A percentile compares a stretch with the other conserved stretches of the same genome.
Conservation (phyloP, 1,140 invertebrate species). For the Procambarus virginalis region DNA sequence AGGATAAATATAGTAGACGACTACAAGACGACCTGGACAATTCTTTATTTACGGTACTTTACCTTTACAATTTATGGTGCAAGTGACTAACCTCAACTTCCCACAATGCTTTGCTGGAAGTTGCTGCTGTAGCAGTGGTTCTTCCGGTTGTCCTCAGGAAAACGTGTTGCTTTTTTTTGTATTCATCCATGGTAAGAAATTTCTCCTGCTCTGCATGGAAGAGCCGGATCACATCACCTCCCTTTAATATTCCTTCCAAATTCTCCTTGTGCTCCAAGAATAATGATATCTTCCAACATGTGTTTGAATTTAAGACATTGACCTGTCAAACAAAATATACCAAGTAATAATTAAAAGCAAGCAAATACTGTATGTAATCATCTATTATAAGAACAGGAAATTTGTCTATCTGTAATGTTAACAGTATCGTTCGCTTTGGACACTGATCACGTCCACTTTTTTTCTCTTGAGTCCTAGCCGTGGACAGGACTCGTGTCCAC, state of each 20-base stretch:
- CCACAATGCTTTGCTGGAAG: constrained; percentile 99
- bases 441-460: too few species aligned
- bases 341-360: not conserved
- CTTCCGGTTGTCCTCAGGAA: constrained; percentile 80
- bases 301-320: constrained; percentile 94
- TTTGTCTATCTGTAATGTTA: too few species aligned
- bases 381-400: too few species aligned
- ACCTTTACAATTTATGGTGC: not conserved
- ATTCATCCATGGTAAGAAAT: constrained; percentile 99
- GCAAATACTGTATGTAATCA: too few species aligned
- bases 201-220: constrained; percentile 99
- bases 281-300: constrained; percentile 97
- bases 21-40: too few species aligned
- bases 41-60: too few species aligned
- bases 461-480: too few species aligned
- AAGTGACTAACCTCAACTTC: constrained; percentile 89
- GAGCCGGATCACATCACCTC: constrained; percentile 97
- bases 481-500: too few species aligned
- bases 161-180: constrained; percentile 78
- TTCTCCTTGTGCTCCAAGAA: constrained; percentile 98
- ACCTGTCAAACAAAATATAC: constrained; percentile 76
- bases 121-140: constrained; percentile 96
- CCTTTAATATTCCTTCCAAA: constrained; percentile 95
- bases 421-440: too few species aligned
- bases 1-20: too few species aligned